Percentiles rank a stretch among this genome's conserved stretches.
Conservation (phyloP, 2,113 vertebrate genomes). For the Hemibagrus wyckioides region DNA sequence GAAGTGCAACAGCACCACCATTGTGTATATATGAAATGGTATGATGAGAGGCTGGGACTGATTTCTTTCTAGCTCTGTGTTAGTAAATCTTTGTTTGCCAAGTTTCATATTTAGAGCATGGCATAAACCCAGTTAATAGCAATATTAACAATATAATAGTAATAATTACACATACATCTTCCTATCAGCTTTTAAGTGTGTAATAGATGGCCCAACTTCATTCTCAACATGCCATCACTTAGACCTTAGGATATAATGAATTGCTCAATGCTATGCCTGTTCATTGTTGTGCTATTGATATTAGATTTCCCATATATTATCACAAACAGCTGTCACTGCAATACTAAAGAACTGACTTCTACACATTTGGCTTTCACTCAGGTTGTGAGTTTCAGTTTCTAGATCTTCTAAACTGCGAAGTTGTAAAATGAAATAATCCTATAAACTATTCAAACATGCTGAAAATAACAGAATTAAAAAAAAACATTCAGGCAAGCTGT, state of each 20-base stretch:
- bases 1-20: neutral
- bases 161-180: neutral
- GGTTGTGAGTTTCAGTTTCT: neutral
- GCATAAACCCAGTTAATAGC: neutral
- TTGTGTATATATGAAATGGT: neutral
- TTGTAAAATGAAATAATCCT: neutral
- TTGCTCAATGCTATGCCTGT: neutral
- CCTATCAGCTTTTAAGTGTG: neutral
- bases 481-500: too few species aligned
- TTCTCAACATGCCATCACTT: neutral
- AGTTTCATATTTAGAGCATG: neutral
- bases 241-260: neutral
- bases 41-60: neutral
- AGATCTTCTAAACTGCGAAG: neutral
- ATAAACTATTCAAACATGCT: too few species aligned
- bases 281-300: neutral
- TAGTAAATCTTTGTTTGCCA: neutral
- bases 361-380: neutral
- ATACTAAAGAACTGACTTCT: too few species aligned
- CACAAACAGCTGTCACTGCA: neutral
- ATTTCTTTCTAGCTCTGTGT: neutral
- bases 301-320: slow-evolving; percentile 2
- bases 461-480: too few species aligned
- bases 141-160: too few species aligned
- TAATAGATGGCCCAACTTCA: neutral